phyloP scores from a whole-genome alignment of 2,888 invertebrate species.

The Polyploca ridens region DNA sequence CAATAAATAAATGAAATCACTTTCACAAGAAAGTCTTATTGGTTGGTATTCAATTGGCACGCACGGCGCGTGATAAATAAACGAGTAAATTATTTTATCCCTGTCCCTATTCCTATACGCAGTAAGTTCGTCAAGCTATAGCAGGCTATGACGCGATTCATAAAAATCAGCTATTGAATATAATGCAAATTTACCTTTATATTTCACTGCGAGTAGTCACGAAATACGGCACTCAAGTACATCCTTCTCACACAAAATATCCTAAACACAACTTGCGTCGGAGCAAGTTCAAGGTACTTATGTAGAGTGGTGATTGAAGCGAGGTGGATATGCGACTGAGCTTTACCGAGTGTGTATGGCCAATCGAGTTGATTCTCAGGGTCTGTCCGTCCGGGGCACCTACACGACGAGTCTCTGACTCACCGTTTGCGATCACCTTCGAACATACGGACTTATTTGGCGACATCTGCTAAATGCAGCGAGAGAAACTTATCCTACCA shows the following conservation, averaged over 20 bases:
- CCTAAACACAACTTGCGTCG: conserved; percentile 48
- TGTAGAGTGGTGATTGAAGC: conserved; percentile 54
- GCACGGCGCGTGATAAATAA: neutral
- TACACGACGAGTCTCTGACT: conserved; percentile 68
- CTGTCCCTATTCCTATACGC: neutral
- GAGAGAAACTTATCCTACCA: conserved; percentile 47
- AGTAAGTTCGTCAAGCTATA: neutral
- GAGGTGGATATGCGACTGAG: conserved; percentile 65
- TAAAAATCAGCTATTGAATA: neutral
- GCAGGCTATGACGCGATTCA: neutral
- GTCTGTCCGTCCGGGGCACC: conserved; percentile 59
- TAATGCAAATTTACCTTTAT: conserved; percentile 32
- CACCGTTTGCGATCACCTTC: conserved; percentile 77
- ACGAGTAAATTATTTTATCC: neutral
- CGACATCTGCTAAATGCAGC: conserved; percentile 70
- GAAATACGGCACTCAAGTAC: conserved; percentile 42
- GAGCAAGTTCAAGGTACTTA: conserved; percentile 55
- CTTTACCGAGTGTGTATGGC: conserved; percentile 36
- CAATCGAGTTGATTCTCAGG: conserved; percentile 45
- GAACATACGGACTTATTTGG: conserved; percentile 80
- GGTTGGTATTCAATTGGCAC: neutral
- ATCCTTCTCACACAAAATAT: conserved; percentile 45
- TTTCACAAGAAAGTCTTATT: neutral
- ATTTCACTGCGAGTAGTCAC: conserved; percentile 31
- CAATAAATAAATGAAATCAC: neutral